phyloP scores from a whole-genome alignment of 2,888 invertebrate species.

The Taenaris catops region DNA sequence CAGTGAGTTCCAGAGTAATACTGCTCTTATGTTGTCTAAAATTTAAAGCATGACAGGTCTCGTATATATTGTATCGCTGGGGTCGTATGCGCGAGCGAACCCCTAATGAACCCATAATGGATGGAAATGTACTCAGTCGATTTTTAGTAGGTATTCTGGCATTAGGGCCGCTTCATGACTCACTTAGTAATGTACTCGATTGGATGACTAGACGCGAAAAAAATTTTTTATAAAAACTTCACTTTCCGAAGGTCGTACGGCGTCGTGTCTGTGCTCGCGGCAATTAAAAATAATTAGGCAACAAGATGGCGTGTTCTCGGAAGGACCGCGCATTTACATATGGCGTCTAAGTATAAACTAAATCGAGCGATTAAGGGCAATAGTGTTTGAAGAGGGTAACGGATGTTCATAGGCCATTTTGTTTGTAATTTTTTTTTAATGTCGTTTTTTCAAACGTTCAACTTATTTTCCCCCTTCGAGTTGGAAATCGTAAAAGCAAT shows the following conservation, averaged over 20 bases:
- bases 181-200: conserved; percentile 51
- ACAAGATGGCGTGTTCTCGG: conserved; percentile 68
- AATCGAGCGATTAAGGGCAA: conserved; percentile 72
- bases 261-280: conserved; percentile 56
- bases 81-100: no score
- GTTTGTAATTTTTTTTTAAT: background rate
- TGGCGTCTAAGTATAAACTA: conserved; percentile 59
- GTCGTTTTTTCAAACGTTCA: no score
- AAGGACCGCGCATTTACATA: conserved; percentile 76
- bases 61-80: no score
- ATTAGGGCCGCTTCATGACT: conserved; percentile 24
- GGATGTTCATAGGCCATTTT: conserved; percentile 22
- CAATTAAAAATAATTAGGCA: conserved; percentile 80
- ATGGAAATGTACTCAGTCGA: no score
- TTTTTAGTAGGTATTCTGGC: no score
- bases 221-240: conserved; percentile 55
- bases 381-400: conserved; percentile 75
- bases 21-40: no score
- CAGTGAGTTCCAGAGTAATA: no score
- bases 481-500: no score
- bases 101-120: no score
- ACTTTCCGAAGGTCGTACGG: conserved; percentile 69
- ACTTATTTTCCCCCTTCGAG: no score
- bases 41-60: no score
- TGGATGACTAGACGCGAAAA: conserved; percentile 73